A percentile compares a stretch with the other conserved stretches of the same genome.
These are phyloP conservation scores for Lacanobia wlatinum DNA, from an alignment of 2,888 invertebrate genomes.

Conservation along the genomic window DNA sequence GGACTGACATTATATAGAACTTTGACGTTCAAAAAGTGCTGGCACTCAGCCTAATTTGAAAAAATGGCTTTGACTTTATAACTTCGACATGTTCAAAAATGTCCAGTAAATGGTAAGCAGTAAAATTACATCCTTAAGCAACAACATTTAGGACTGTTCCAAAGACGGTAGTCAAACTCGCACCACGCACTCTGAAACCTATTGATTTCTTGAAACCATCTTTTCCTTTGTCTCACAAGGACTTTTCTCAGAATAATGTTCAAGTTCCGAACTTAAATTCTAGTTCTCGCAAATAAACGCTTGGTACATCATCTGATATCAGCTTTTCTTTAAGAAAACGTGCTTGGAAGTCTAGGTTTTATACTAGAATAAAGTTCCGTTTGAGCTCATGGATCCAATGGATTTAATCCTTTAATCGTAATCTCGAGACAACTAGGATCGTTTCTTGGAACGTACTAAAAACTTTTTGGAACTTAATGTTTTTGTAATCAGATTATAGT, in stretches of 20 bases:
- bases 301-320: conserved; percentile 24
- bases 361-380: conserved; percentile 27
- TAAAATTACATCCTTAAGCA: too few species aligned
- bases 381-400: conserved; percentile 23
- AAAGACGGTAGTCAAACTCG: background rate
- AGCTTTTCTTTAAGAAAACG: conserved; percentile 36
- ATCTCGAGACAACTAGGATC: background rate
- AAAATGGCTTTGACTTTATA: too few species aligned
- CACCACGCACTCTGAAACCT: too few species aligned
- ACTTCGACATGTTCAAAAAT: too few species aligned
- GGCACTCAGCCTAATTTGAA: too few species aligned
- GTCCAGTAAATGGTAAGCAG: too few species aligned
- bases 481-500: too few species aligned
- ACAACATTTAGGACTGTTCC: too few species aligned
- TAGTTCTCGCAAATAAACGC: background rate
- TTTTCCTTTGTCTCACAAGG: background rate
- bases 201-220: background rate
- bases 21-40: too few species aligned
- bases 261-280: conserved; percentile 7
- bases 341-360: conserved; percentile 14
- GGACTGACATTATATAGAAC: too few species aligned
- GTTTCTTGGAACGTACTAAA: conserved; percentile 3
- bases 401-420: conserved; percentile 30
- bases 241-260: conserved; percentile 15
- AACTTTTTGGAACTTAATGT: too few species aligned